Conservation (phyloP, 2,888 invertebrate genomes). For the Oasisia sp. region DNA sequence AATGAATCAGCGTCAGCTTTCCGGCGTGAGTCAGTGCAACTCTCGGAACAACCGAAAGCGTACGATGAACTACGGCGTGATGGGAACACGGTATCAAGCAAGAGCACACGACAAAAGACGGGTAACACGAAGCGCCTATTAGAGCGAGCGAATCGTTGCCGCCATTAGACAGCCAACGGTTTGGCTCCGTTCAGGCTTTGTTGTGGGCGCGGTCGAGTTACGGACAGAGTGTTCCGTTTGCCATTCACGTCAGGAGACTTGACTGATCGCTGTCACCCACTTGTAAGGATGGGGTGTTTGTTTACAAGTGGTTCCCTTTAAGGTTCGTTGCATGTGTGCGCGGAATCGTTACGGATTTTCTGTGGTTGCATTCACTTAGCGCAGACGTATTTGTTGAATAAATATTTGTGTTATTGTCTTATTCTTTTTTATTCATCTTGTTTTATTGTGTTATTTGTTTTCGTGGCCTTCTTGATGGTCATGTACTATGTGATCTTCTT, state of each 20-base stretch:
- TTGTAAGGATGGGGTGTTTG: not conserved
- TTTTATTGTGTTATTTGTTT: no score
- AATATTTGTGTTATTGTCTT: not conserved
- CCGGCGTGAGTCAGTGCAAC: not conserved
- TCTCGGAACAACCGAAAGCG: not conserved
- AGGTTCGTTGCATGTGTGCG: not conserved
- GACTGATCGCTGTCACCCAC: not conserved
- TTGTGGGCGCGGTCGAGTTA: not conserved
- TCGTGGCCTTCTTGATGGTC: no score
- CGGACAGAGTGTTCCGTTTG: constrained; percentile 1
- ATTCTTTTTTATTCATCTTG: no score
- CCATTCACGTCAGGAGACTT: constrained; percentile 17
- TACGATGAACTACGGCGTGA: not conserved
- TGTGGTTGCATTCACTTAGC: not conserved
- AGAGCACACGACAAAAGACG: not conserved
- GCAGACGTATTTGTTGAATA: not conserved
- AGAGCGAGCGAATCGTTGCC: not conserved
- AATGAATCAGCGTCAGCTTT: not conserved
- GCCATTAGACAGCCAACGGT: not conserved
- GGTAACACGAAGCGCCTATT: constrained; percentile 8
- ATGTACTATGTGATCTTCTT: no score
- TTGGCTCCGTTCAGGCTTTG: not conserved
- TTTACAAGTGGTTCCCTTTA: not conserved
- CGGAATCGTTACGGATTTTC: not conserved
- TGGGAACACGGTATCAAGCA: not conserved